Evolutionary conservation across 2,888 invertebrate species (phyloP), one percentile per base, ranked within the genome.

Genomic region (Hirtodrosophila trivittata): DNA sequence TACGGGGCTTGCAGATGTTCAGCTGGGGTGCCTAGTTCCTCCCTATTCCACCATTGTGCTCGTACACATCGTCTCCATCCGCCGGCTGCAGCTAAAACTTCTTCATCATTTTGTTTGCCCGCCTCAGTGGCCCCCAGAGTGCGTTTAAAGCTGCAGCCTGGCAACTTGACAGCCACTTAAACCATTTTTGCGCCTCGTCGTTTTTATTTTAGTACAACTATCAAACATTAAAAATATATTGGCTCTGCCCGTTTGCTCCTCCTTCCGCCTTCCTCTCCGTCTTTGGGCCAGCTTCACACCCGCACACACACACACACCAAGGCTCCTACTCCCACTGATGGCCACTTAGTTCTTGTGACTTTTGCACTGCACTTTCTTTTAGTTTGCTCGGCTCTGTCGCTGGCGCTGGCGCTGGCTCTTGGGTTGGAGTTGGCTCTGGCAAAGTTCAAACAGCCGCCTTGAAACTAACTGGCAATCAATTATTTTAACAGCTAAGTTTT

Each of bases 181-280:
- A 75, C 58, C 54, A 74, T 76, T 83, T 72, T 71, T 71, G 68
- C 65, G 71, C 66, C 82, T 60, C 62, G 83, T 74, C 74, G 56
- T 76, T 77, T 84, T 72, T 72, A 68, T 86, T 86, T 83, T 78
- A 80, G 76, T 60, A 68, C 62, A 81, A 86, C 86, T 83, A 86
- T 86, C 81, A 81, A 81, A 71, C 86, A 84, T 86, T 81, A 84
- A 86, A 84, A 80, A 81, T 86, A 86, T 86, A 81, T 86, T 86
- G 70, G 77, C 67, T 59, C 57, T 57, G 41, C 58, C 62, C 72
- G 59, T 16, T 16, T 38, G 50, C 50, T 41, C 9, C 33, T 30
- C 16, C 43, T 42, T 13, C 33, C 26, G 18, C 25, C 6, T 18
- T 21, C 8, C 30, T n/a, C 28, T 2, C 5, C 28, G n/a, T 28